Evolutionary conservation across 2,888 invertebrate species (phyloP), one percentile per base, ranked within the genome.

Genomic region (Poecilus cupreus): DNA sequence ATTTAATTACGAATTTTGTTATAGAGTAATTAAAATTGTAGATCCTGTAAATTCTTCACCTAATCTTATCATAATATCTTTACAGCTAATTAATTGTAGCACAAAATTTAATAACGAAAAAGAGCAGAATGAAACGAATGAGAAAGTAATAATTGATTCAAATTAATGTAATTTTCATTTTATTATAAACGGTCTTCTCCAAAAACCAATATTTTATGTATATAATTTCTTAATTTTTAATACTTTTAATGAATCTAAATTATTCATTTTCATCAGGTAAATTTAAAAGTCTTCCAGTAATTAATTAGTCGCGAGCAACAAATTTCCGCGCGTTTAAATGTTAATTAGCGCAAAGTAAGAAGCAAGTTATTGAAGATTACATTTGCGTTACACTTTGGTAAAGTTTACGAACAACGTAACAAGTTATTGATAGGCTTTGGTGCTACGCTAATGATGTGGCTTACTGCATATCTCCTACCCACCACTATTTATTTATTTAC

Each of bases 391-490:
- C 54, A 54, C 54, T 54, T 60, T 13, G 60, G 16, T n/a, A 13
- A 60, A 60, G 26, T 60, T 60, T 43, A 43, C 20, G 60, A 22
- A 22, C 54, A 54, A 54, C 54, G 54, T 60, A 60, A 60, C 60
- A 60, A 26, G 60, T 26, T 60, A 60, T 60, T 60, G 60, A 60
- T 60, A 60, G 60, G 60, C 26, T 60, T 60, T 60, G 26, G 26
- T 26, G 24, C n/a, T 24, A 60, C 26, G 2, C 60, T 60, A 60
- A 60, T 60, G 60, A 26, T 26, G 60, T 32, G 32, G 32, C 32
- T 32, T 8, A 32, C 32, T 32, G 32, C 32, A 32, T 6, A 32
- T 8, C 5, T 8, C 32, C 32, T 1, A 0, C 1, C 32, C 32
- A 32, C 32, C 32, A 32, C 32, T 32, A 32, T 32, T 32, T 6